Evolutionary conservation across 2,797 vertebrate genomes (phyloP), one percentile per base, ranked within the genome.

Genomic region (Rhinichthys osculus): DNA sequence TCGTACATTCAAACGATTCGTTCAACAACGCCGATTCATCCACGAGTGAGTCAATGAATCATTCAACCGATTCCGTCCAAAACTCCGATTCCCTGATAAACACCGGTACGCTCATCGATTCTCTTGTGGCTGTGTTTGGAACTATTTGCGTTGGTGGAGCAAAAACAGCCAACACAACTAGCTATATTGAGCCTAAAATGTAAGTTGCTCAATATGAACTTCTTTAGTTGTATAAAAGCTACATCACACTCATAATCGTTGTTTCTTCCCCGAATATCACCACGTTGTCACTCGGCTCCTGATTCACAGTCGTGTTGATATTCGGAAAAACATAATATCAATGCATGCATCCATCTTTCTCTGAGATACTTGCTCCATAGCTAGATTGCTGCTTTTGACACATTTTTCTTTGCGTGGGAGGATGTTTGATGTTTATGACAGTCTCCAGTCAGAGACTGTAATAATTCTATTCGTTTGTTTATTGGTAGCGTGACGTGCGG

Each of bases 361-460:
- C 27, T 64, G 13, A 67, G 40, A 17, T 16, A 38, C 30, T 21
- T 17, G 2, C 11, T 14, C 21, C 21, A 23, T 52, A 16, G 40
- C 35, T 59, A 70, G 35, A 19, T 81, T 50, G 19, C 62, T 64
- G 5, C 44, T n/a, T 52, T 81, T 54, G 66, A 54, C 66, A 81
- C 33, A 40, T 54, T 38, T 69, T 62, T 21, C 64, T 52, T 33
- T 52, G 33, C 5, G 23, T 82, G 33, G 23, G 33, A 17, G 27
- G 47, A 11, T 81, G 5, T 66, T 44, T 44, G 33, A 79, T 71
- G 19, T n/a, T n/a, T 54, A 9, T 35, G 70, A 62, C 19, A 42
- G 70, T 64, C 40, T 83, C 13, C 40, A 62, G 27, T 9, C 81
- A 64, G n/a, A 57, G 9, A 59, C 11, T 30, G 50, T n/a, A 35